Evolutionary conservation across 2,797 vertebrate species (phyloP).

Genomic region (Lepus townsendii): DNA sequence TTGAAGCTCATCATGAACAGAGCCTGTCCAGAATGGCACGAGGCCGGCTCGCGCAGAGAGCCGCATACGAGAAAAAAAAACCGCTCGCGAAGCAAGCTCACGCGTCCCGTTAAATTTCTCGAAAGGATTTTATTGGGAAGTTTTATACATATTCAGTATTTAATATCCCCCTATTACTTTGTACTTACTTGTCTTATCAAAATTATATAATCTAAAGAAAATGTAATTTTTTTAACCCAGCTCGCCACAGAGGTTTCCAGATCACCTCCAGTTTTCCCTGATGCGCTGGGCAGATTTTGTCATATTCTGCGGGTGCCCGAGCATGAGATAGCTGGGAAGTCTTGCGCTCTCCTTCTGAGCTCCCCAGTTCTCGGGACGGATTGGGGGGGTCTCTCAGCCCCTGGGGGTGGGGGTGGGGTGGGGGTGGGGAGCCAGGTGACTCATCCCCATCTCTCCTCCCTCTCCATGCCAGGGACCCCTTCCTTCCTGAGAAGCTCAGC

Average conservation of each 20-base stretch:
- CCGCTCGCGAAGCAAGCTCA: constrained; percentile 40
- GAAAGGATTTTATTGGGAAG: constrained; percentile 62
- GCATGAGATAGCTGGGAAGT: background rate
- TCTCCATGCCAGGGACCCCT: background rate
- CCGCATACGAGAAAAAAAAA: background rate
- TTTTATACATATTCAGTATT: constrained; percentile 51
- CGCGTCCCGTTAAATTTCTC: constrained; percentile 54
- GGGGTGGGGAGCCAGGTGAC: background rate
- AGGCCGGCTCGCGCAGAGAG: background rate
- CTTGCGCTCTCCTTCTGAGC: background rate
- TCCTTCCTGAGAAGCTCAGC: background rate
- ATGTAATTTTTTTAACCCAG: background rate
- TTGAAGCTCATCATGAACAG: constrained; percentile 57
- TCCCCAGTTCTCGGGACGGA: background rate
- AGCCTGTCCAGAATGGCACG: background rate
- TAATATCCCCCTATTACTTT: constrained; percentile 8
- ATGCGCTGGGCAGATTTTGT: background rate
- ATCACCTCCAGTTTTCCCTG: background rate
- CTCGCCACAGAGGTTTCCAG: background rate
- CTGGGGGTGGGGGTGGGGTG: too few relatives aligned
- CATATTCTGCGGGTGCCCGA: background rate
- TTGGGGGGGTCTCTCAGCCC: background rate
- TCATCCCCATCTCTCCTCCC: too few relatives aligned
- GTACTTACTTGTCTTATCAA: constrained; percentile 56
- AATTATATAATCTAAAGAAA: constrained; percentile 51